Evolutionary conservation across 2,888 invertebrate genomes (phyloP), one percentile per base, ranked within the genome.

Genomic region (Anarsia innoxiella): DNA sequence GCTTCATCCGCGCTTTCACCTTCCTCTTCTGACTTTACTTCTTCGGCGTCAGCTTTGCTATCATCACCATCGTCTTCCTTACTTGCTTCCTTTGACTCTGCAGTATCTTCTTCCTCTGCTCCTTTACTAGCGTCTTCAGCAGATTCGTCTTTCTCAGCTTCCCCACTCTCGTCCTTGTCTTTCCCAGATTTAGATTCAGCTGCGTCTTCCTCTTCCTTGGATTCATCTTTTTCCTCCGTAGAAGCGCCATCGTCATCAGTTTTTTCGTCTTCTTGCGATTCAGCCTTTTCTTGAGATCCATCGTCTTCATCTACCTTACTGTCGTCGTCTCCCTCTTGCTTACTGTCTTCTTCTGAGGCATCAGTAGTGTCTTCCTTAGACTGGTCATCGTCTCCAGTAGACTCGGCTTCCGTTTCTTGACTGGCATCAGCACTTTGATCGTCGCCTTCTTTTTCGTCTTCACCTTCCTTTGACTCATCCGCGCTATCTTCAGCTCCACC

Each of bases 211-310:
- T 65, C 59, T 39, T 69, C 64, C 30, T 56, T 50, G 37, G 63
- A 61, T 41, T 63, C 73, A 36, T 58, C 45, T 51, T 55, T 59
- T 42, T 38, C 46, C 50, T 66, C 63, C 40, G 56, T 47, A 12
- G 60, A 62, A 23, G 62, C 60, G 48, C 46, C 52, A 12, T 46
- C 52, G 31, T 56, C 54, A 28, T 59, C 62, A 29, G 49, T 45
- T 34, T 62, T 56, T 45, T 56, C 56, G 48, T 56, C 55, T 49
- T 71, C 74, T 43, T 56, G 49, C 43, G 79, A 74, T 50, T 74
- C 79, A 57, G 71, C 68, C 56, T 71, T 74, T 67, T 77, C 78
- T 66, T 80, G 74, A 62, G 80, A 79, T 63, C 71, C 69, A 56
- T 78, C 77, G 46, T 74, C 80, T 44, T 83, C 65, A 51, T 64